Evolutionary conservation across 2,888 invertebrate genomes (phyloP), one percentile per base, ranked within the genome.

Genomic region (Thecocarcelia acutangulata): DNA sequence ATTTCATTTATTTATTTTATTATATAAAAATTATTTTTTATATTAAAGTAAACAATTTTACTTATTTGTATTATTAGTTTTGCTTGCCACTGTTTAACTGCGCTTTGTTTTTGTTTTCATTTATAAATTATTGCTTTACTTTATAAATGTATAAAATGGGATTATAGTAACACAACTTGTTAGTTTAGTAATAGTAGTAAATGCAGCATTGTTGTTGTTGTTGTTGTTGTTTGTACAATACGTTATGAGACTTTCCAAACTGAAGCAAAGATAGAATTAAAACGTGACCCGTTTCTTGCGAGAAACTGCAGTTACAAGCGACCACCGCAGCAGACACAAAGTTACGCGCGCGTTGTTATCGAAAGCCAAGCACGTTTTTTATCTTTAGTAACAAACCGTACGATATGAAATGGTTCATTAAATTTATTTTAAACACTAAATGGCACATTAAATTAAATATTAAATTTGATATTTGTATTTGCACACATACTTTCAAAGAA

Each of bases 261-360:
- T n/a, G n/a, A n/a, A n/a, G n/a, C 40, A 48, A 15, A 52, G 48
- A 15, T 48, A 8, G 52, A 37, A 28, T 33, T 33, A 21, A 66
- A 78, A 79, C 72, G 78, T 79, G 78, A 48, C 59, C 15, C 17
- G 56, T 28, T 63, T 33, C 9, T 15, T 54, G n/a, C n/a, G n/a
- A n/a, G n/a, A n/a, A n/a, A n/a, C n/a, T 50, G 61, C 52, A 52
- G 12, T 44, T 56, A 13, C 42, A 58, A 2, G 21, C 44, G 19
- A 42, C 33, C 21, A 48, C n/a, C 15, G 37, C 15, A 74, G 58
- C 21, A 28, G 33, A 24, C 24, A 24, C 5, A 46, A 40, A 21
- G 70, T 28, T 63, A 76, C 72, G 56, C 80, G 72, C 80, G 72
- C 76, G 68, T 54, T 17, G 52, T 44, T 72, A 37, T 52, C 8